Conservation (phyloP, 2,113 vertebrate species). For the Fregetta grallaria region DNA sequence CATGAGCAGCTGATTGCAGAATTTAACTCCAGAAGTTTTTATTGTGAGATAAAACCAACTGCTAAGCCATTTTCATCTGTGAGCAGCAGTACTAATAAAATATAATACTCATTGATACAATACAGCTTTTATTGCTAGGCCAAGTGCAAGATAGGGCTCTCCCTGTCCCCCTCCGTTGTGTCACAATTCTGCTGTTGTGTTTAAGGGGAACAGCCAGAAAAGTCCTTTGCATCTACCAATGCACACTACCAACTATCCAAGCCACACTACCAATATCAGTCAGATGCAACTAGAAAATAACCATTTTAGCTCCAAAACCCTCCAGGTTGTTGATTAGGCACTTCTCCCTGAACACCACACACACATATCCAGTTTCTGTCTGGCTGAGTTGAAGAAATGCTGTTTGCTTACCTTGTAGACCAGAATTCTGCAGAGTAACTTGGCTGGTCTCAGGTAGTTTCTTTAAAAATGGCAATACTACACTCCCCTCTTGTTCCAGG, state of each 20-base stretch:
- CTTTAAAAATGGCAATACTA: conserved; percentile 49
- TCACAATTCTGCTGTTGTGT: not conserved
- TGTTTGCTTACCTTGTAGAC: conserved; percentile 50
- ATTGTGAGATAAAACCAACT: not conserved
- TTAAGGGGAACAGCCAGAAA: not conserved
- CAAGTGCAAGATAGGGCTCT: not conserved
- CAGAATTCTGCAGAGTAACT: conserved; percentile 46
- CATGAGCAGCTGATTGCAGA: not conserved
- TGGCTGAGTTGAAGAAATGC: not conserved
- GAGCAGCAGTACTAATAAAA: not conserved
- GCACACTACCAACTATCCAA: not conserved
- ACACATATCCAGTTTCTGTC: not conserved
- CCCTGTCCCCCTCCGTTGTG: accelerated
- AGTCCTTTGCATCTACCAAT: not conserved
- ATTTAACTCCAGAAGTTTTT: not conserved
- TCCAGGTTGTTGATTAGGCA: not conserved
- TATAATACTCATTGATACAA: not conserved
- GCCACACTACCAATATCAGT: not conserved
- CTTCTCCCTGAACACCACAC: not conserved
- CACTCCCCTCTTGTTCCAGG: conserved; percentile 40
- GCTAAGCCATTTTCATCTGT: not conserved
- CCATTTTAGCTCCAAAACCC: not conserved
- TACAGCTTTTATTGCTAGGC: not conserved
- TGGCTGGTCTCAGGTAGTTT: conserved; percentile 41
- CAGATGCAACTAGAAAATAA: not conserved